Evolutionary conservation across 1,140 invertebrate species (phyloP), one percentile per base, ranked within the genome.

Genomic region (Belonocnema kinseyi): DNA sequence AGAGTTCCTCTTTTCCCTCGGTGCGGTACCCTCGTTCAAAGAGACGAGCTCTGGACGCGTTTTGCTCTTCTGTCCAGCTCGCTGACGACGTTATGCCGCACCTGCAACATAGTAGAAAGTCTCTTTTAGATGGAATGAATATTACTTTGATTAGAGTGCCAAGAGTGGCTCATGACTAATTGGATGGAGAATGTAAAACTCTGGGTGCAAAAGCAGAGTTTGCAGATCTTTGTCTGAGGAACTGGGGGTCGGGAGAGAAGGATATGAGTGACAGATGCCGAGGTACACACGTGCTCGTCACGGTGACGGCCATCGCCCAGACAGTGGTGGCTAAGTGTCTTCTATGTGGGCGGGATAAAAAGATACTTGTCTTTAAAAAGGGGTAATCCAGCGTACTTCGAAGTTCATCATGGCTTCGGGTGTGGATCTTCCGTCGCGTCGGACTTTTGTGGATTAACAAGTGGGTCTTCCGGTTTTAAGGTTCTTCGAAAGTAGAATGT

Each of bases 251-350:
- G 83, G 76, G 56, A 53, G 71, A 73, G 83, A 82, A 79, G 84
- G 79, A 80, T 83, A 74, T 86, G 82, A 89, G 81, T 90, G 89
- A 88, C 90, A 87, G 85, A 89, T 88, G 85, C 83, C 88, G 86
- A 89, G 86, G 83, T 87, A 87, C 84, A 88, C 90, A 90, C 90
- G 90, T 90, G 90, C 88, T 88, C 90, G 88, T 91, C 90, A 91
- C 88, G 89, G 87, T 90, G 88, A 88, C 90, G 89, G 86, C 89
- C 89, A 90, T 90, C 89, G 83, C 83, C 86, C 86, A 90, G 88
- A 88, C 88, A 83, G 85, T 85, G 79, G 83, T 82, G 78, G 81
- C 80, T 81, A 77, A 85, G 83, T 83, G 82, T 86, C 75, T 86
- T 85, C 80, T 78, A 86, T 85, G 88, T 90, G 87, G 89, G 87